A percentile compares a stretch with the other conserved stretches of the same genome.
These are phyloP conservation scores for Drosophila rufa DNA, from an alignment of 1,140 invertebrate genomes.

Conservation along the genomic window DNA sequence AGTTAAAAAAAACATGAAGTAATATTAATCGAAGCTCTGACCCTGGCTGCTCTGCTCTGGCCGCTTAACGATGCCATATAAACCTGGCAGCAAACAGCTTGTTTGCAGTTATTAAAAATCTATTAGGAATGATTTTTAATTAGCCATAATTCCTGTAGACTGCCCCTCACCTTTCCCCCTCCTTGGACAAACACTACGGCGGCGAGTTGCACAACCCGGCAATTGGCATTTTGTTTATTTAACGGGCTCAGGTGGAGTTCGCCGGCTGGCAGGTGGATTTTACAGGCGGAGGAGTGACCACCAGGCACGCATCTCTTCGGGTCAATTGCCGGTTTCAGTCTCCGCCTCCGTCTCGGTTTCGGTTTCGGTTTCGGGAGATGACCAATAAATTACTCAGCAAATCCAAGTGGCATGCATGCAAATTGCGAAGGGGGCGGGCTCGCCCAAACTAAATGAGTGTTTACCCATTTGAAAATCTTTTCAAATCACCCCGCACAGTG, in stretches of 20 bases:
- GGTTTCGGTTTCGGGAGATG: not conserved
- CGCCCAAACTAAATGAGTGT: conserved; percentile 13
- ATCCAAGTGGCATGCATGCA: conserved; percentile 25
- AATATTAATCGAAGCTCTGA: conserved; percentile 15
- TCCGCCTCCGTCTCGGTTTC: not conserved
- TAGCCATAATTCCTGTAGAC: conserved; percentile 56
- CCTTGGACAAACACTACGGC: conserved; percentile 13
- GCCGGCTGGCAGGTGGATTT: not conserved
- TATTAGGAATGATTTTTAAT: conserved; percentile 65
- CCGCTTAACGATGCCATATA: conserved; percentile 38
- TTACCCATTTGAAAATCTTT: conserved; percentile 22
- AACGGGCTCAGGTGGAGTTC: conserved; percentile 12
- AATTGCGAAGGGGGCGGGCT: conserved; percentile 15
- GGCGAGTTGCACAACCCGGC: conserved; percentile 26
- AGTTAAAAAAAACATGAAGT: conserved; percentile 5
- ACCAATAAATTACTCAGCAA: conserved; percentile 3
- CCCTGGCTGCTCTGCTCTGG: conserved; percentile 16
- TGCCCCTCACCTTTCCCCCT: not conserved
- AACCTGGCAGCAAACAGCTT: conserved; percentile 33
- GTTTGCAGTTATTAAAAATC: conserved; percentile 54
- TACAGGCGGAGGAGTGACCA: not conserved
- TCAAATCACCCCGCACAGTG: conserved; percentile 12
- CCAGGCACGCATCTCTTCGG: conserved; percentile 26
- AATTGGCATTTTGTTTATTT: conserved; percentile 34
- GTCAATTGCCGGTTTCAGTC: conserved; percentile 15